Percentiles rank a stretch among this genome's conserved stretches.
phyloP scores from a whole-genome alignment of 2,888 invertebrate species.

The Drosophila birchii region DNA sequence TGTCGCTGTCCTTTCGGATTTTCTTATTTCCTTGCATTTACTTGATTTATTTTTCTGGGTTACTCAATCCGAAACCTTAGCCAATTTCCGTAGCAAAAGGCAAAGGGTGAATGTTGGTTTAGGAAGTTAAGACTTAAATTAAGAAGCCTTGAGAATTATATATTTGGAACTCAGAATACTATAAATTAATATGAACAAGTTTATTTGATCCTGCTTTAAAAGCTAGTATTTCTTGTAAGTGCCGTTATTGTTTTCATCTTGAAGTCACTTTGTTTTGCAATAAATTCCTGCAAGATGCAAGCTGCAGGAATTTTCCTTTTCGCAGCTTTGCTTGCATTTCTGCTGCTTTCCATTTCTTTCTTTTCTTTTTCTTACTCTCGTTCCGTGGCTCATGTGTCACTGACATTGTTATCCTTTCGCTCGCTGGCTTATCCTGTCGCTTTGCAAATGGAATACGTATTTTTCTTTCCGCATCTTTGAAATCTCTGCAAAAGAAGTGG shows the following conservation, averaged over 20 bases:
- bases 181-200: background rate
- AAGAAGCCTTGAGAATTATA: background rate
- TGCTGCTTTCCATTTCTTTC: conserved; percentile 16
- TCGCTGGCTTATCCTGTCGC: conserved; percentile 68
- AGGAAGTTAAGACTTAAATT: background rate
- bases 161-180: background rate
- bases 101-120: background rate
- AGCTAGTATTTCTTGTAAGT: background rate
- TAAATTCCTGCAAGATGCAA: conserved; percentile 9
- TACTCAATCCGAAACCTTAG: conserved; percentile 7
- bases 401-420: conserved; percentile 76
- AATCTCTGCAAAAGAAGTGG: conserved; percentile 28
- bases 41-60: background rate
- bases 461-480: conserved; percentile 17
- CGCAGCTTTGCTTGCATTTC: background rate
- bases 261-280: conserved; percentile 14
- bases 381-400: conserved; percentile 60
- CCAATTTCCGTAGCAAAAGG: conserved; percentile 15
- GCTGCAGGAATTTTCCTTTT: conserved; percentile 1
- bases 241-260: conserved; percentile 1
- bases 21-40: conserved; percentile 12
- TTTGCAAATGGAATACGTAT: conserved; percentile 63
- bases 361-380: conserved; percentile 8
- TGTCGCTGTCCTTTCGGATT: background rate
- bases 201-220: background rate